A percentile compares a stretch with the other conserved stretches of the same genome.
These are phyloP conservation scores for Hirundo rustica DNA, from an alignment of 2,797 vertebrate genomes.

Conservation along the genomic window DNA sequence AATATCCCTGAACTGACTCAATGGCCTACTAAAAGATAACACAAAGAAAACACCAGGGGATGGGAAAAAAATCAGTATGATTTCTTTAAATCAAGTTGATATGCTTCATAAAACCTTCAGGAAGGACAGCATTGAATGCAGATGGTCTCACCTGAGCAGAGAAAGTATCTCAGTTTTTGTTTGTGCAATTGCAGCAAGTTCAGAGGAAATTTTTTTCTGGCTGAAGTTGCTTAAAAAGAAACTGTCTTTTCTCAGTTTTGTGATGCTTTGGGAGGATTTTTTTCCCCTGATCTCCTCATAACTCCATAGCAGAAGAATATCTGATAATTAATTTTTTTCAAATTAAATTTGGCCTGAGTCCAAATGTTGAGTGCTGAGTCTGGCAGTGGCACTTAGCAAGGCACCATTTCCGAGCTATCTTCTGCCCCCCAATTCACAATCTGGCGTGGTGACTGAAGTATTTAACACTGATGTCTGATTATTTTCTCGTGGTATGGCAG, in stretches of 20 bases:
- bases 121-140: background rate
- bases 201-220: background rate
- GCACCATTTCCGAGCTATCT: background rate
- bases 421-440: background rate
- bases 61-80: background rate
- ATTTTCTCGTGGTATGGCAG: background rate
- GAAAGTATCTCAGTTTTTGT: background rate
- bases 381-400: background rate
- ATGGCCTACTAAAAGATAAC: background rate
- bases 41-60: background rate
- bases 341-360: background rate
- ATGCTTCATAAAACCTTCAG: background rate
- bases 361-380: background rate
- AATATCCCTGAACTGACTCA: background rate
- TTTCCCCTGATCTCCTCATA: background rate
- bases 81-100: background rate
- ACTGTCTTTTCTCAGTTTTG: background rate
- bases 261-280: background rate
- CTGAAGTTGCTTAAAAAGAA: background rate
- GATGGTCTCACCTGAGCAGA: background rate
- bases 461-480: background rate
- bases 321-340: background rate
- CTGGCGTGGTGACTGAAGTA: background rate
- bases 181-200: background rate
- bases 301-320: background rate